Conservation (phyloP, 2,113 vertebrate species). For the Vidua macroura region DNA sequence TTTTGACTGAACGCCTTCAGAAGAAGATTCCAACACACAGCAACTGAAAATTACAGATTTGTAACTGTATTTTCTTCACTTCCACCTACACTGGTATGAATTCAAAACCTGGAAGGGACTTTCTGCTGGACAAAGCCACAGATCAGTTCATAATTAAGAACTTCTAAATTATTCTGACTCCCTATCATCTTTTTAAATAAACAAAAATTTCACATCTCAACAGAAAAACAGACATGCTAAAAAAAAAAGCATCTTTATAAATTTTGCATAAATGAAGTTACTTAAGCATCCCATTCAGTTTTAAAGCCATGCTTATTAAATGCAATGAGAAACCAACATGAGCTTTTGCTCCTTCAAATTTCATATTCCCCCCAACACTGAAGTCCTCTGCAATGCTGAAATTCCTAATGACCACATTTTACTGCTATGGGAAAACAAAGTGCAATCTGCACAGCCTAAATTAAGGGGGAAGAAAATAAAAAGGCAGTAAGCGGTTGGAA, state of each 20-base stretch:
- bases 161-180: neutral
- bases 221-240: neutral
- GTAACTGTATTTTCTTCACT: neutral
- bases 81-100: neutral
- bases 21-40: neutral
- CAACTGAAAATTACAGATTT: neutral
- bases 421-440: neutral
- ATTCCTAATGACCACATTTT: neutral
- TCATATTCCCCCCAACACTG: neutral
- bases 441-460: neutral
- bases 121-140: neutral
- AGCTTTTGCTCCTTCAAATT: neutral
- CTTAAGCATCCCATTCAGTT: neutral
- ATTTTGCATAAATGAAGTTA: neutral
- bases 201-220: neutral
- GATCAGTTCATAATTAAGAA: neutral
- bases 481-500: neutral
- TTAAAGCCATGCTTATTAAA: constrained; percentile 1
- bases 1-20: neutral
- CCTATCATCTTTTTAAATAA: neutral
- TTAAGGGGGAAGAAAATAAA: neutral
- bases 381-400: neutral
- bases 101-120: neutral
- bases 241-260: neutral
- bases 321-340: neutral